Conservation (phyloP, 92 coral and sea anemone species). For the Epizoanthus rinbou region DNA sequence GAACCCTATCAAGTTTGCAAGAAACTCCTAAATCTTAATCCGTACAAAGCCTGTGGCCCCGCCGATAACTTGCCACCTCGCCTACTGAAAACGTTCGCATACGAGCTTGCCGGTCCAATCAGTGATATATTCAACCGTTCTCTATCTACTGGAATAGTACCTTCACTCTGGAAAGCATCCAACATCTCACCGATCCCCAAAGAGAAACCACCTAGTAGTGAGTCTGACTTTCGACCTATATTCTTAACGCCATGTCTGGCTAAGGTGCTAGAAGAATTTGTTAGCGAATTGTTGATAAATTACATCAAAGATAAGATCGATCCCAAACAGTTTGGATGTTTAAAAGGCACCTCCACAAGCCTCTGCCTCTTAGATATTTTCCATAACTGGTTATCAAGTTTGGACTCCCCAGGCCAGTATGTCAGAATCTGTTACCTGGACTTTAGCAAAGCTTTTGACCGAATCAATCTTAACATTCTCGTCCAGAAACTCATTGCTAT, state of each 20-base stretch:
- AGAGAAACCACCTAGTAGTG: conserved; percentile 1
- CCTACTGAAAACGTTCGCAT: not conserved
- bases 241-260: conserved; percentile 41
- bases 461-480: not conserved
- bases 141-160: conserved; percentile 10
- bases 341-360: conserved; percentile 40
- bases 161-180: conserved; percentile 9
- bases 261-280: conserved; percentile 22
- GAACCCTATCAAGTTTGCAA: conserved; percentile 15
- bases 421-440: not conserved
- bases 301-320: conserved; percentile 36
- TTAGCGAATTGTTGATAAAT: conserved; percentile 26
- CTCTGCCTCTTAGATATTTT: conserved; percentile 43
- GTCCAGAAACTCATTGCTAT: conserved; percentile 14
- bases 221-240: conserved; percentile 22
- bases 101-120: not conserved
- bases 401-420: conserved; percentile 3
- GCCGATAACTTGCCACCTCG: conserved; percentile 19
- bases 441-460: too few species aligned
- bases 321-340: conserved; percentile 35
- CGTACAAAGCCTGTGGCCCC: conserved; percentile 20
- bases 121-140: conserved; percentile 2
- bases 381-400: conserved; percentile 36
- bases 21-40: conserved; percentile 22
- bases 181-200: conserved; percentile 18